A percentile compares a stretch with the other conserved stretches of the same genome.
Conservation (phyloP, 2,888 invertebrate species). For the Lypha dubia region DNA sequence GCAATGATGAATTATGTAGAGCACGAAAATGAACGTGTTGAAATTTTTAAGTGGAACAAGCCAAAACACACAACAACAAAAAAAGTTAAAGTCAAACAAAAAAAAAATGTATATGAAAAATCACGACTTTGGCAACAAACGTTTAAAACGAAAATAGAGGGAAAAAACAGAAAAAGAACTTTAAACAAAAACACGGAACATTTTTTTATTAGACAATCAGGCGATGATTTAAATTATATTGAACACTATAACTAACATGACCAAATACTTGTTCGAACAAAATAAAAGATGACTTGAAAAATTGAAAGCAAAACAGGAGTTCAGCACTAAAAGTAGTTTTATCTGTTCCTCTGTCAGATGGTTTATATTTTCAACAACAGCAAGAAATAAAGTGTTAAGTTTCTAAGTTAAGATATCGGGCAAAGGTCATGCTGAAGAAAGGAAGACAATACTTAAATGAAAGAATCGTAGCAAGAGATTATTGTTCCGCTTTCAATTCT, state of each 20-base stretch:
- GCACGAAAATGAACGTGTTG: constrained; percentile 80
- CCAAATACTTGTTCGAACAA: constrained; percentile 40
- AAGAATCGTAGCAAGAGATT: too few relatives aligned
- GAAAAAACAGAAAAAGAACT: constrained; percentile 15
- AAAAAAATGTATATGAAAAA: constrained; percentile 44
- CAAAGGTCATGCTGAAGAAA: too few relatives aligned
- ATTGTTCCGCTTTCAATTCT: too few relatives aligned
- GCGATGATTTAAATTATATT: constrained; percentile 73
- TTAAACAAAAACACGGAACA: constrained; percentile 32
- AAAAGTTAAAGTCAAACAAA: background rate
- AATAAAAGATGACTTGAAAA: constrained; percentile 16
- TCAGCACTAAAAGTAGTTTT: background rate
- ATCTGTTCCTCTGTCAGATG: too few relatives aligned
- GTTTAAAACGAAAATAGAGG: constrained; percentile 16
- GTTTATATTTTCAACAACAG: too few relatives aligned
- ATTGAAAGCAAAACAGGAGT: background rate
- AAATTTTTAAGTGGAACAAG: constrained; percentile 73
- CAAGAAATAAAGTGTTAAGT: too few relatives aligned
- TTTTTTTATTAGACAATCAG: constrained; percentile 69
- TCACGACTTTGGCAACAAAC: constrained; percentile 61
- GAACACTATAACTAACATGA: constrained; percentile 62
- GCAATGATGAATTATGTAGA: constrained; percentile 82
- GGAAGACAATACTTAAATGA: too few relatives aligned
- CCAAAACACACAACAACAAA: constrained; percentile 23
- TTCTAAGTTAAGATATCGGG: too few relatives aligned